Percentiles rank a stretch among this genome's conserved stretches.
Evolutionary conservation across 2,888 invertebrate species (phyloP).

Genomic region (Apotomis capreana): DNA sequence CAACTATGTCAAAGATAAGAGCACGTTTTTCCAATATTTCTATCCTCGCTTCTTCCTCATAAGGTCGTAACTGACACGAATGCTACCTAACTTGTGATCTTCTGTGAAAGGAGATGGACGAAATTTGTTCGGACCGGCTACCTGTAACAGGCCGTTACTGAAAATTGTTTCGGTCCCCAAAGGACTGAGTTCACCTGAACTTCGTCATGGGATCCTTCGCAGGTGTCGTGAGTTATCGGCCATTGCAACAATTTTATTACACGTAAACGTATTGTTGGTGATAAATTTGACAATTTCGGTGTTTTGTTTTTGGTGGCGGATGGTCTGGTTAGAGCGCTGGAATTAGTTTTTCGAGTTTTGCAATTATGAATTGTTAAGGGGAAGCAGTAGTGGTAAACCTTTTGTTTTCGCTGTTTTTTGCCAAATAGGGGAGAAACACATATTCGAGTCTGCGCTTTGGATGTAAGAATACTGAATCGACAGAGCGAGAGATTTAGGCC

Average conservation of each 20-base stretch:
- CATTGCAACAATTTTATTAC: constrained; percentile 67
- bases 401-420: no score
- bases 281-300: constrained; percentile 32
- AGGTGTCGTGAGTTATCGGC: constrained; percentile 74
- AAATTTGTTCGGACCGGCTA: constrained; percentile 38
- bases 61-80: constrained; percentile 62
- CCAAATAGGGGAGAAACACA: no score
- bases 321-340: neutral
- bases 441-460: no score
- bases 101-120: constrained; percentile 2
- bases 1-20: constrained; percentile 45
- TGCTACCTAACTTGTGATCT: constrained; percentile 9
- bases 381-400: no score
- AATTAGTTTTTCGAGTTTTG: neutral
- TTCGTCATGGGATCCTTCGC: constrained; percentile 59
- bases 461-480: no score
- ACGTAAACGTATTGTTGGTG: constrained; percentile 33
- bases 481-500: no score
- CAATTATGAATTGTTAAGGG: no score
- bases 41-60: constrained; percentile 61
- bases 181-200: constrained; percentile 56
- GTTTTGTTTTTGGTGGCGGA: constrained; percentile 23
- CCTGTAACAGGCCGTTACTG: constrained; percentile 41
- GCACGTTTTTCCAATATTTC: constrained; percentile 74
- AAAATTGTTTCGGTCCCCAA: constrained; percentile 61